Evolutionary conservation across 2,113 vertebrate species (phyloP).

Genomic region (Coryphaenoides rupestris): DNA sequence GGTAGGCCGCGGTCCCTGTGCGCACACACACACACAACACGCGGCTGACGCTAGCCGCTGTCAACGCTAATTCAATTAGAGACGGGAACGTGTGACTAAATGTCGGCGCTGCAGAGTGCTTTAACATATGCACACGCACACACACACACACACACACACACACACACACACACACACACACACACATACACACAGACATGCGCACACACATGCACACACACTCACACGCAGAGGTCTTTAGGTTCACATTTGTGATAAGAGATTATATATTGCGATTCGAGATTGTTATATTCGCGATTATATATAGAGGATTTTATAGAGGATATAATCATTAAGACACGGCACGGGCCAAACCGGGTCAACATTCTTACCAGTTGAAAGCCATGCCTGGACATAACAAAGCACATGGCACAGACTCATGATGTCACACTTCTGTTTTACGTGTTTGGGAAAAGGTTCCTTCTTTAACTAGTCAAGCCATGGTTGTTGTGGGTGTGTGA

Average conservation of each 20-base stretch:
- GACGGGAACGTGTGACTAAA: slow-evolving; percentile 85
- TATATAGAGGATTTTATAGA: neutral
- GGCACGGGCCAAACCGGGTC: too few species aligned
- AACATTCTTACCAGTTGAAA: too few species aligned
- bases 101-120: slow-evolving; percentile 70
- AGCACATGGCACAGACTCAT: too few species aligned
- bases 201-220: slow-evolving; percentile 19
- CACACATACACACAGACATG: slow-evolving; percentile 8
- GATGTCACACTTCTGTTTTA: too few species aligned
- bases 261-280: too few species aligned
- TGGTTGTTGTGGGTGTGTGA: too few species aligned
- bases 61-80: slow-evolving; percentile 95
- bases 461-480: too few species aligned
- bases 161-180: slow-evolving; percentile 16
- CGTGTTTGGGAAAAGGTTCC: too few species aligned
- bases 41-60: slow-evolving; percentile 78
- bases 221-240: neutral
- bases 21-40: slow-evolving; percentile 67
- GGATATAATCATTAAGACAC: too few species aligned
- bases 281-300: too few species aligned
- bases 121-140: slow-evolving; percentile 80
- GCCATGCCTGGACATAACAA: too few species aligned
- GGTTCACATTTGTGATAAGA: neutral
- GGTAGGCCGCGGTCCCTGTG: slow-evolving; percentile 45
- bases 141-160: slow-evolving; percentile 28